Evolutionary conservation across 2,888 invertebrate species (phyloP).

Genomic region (Proisotoma minuta): DNA sequence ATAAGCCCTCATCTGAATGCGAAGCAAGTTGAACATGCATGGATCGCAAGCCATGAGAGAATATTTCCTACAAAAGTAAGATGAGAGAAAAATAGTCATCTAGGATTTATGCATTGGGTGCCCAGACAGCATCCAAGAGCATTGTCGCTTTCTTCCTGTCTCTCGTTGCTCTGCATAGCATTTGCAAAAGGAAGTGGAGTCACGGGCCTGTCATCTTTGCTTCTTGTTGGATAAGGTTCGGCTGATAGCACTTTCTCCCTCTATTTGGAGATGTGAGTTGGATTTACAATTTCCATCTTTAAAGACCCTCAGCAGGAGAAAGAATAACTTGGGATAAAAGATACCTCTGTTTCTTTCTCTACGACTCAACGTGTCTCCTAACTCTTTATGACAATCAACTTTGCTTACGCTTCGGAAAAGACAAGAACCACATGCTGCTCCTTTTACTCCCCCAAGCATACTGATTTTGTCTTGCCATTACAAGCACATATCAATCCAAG

Average conservation of each 20-base stretch:
- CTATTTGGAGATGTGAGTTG: conserved; percentile 9
- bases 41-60: conserved; percentile 13
- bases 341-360: neutral
- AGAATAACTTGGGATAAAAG: neutral
- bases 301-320: neutral
- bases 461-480: neutral
- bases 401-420: neutral
- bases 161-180: neutral
- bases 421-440: conserved; percentile 3
- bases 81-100: conserved; percentile 16
- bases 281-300: conserved; percentile 14
- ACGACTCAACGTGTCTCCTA: neutral
- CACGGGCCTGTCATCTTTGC: neutral
- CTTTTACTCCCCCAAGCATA: neutral
- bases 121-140: conserved; percentile 8
- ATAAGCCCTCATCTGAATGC: conserved; percentile 40
- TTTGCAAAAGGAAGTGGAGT: neutral
- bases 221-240: neutral
- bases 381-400: conserved; percentile 1
- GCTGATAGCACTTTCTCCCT: neutral
- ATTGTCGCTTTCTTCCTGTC: conserved; percentile 19
- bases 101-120: conserved; percentile 16
- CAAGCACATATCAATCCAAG: neutral
- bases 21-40: conserved; percentile 27
- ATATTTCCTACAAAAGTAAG: conserved; percentile 7